These are phyloP conservation scores for Momotus momota DNA, from an alignment of 2,797 vertebrate species.

Conservation along the genomic window DNA sequence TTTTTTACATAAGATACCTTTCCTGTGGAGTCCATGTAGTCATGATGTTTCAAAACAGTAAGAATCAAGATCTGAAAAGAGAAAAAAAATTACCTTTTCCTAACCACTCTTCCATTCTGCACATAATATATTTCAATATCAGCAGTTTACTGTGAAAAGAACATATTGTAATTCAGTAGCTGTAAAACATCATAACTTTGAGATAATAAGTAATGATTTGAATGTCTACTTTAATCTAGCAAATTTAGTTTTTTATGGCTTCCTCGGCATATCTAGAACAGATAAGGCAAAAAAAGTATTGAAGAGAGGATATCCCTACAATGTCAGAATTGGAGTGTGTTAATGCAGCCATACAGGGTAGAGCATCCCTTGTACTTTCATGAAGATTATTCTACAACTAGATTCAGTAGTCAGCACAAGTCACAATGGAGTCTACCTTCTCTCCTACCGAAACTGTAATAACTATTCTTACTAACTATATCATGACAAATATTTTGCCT, in stretches of 20 bases:
- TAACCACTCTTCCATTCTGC: not conserved
- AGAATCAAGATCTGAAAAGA: not conserved
- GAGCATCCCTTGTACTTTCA: not conserved
- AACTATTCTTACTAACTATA: not conserved
- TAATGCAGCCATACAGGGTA: not conserved
- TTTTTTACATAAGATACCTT: constrained; percentile 21
- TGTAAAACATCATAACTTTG: not conserved
- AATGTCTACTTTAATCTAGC: not conserved
- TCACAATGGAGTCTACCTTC: not conserved
- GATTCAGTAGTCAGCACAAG: not conserved
- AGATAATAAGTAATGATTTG: not conserved
- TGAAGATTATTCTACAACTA: not conserved
- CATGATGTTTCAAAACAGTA: not conserved
- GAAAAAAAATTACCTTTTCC: not conserved
- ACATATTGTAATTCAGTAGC: constrained; percentile 6
- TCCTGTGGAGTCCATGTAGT: not conserved
- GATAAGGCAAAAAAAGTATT: not conserved
- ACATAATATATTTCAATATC: not conserved
- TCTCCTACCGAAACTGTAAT: not conserved
- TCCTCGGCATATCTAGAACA: not conserved
- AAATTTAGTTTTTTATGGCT: not conserved
- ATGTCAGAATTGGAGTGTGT: not conserved
- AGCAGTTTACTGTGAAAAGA: not conserved
- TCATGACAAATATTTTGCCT: not conserved
- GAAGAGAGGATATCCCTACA: not conserved